These are phyloP conservation scores for Pseudoips prasinana DNA, from an alignment of 2,888 invertebrate species.

Conservation along the genomic window DNA sequence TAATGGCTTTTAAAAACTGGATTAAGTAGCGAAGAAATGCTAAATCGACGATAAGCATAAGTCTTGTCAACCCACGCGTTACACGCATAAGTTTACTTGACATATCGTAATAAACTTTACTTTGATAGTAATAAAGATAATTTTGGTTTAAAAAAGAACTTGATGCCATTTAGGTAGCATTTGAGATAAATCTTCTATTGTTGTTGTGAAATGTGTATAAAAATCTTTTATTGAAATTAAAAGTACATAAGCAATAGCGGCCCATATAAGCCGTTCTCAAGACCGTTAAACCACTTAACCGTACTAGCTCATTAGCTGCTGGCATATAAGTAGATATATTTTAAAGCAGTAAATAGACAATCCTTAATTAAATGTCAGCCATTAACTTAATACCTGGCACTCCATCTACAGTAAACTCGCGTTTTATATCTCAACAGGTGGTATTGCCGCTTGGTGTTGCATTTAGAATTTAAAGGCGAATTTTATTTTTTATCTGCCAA, in stretches of 20 bases:
- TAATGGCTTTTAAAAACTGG: constrained; percentile 74
- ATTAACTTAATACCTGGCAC: constrained; percentile 23
- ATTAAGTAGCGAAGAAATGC: constrained; percentile 78
- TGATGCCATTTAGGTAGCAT: constrained; percentile 18
- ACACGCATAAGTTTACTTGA: constrained; percentile 27
- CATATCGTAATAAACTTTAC: constrained; percentile 40
- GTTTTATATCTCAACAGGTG: constrained; percentile 22
- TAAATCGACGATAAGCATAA: constrained; percentile 75
- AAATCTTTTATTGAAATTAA: constrained; percentile 25
- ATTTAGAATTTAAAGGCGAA: constrained; percentile 6
- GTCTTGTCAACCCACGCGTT: constrained; percentile 73
- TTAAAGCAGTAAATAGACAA: constrained; percentile 9
- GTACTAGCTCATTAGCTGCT: no score
- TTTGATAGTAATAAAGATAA: constrained; percentile 31
- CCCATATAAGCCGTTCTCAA: constrained; percentile 9
- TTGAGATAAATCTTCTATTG: constrained; percentile 36
- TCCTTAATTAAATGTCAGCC: constrained; percentile 28
- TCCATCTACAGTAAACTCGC: constrained; percentile 11
- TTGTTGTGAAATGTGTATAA: constrained; percentile 21
- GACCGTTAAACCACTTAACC: no score
- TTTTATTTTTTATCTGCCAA: constrained; percentile 6
- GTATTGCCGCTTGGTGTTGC: constrained; percentile 11
- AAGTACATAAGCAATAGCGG: constrained; percentile 12
- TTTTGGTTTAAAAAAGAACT: constrained; percentile 23
- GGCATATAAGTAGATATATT: no score